Percentiles rank a stretch among this genome's conserved stretches.
phyloP scores from a whole-genome alignment of 1,140 invertebrate genomes.

The Caenorhabditis tropicalis region DNA sequence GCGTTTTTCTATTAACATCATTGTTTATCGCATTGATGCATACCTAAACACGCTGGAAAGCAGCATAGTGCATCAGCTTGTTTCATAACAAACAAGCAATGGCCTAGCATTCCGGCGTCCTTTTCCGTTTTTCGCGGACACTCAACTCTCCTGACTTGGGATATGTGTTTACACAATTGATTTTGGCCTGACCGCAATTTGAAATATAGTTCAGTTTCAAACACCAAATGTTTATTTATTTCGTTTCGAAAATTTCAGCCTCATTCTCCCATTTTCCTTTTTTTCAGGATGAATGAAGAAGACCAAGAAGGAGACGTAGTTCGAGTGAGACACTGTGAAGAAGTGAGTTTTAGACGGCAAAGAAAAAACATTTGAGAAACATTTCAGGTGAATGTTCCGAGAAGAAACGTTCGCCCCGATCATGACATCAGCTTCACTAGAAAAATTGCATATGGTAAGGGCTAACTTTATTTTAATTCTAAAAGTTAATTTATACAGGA shows the following conservation, averaged over 20 bases:
- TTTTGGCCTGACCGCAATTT: background rate
- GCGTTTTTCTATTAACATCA: background rate
- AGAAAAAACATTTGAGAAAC: background rate
- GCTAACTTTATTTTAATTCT: background rate
- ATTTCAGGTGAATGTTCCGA: background rate
- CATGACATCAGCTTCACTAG: slow-evolving; percentile 27
- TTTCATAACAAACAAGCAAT: background rate
- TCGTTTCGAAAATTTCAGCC: background rate
- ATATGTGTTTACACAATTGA: slow-evolving; percentile 45
- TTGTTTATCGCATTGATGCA: background rate
- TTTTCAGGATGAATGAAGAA: slow-evolving; percentile 20
- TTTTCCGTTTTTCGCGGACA: background rate
- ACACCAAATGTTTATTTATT: slow-evolving; percentile 1
- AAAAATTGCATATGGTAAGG: slow-evolving; percentile 39
- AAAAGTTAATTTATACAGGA: slow-evolving; percentile 16
- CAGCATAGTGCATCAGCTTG: background rate
- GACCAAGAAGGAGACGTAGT: background rate
- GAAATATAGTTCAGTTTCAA: slow-evolving; percentile 25
- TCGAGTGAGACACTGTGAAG: background rate
- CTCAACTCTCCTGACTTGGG: background rate
- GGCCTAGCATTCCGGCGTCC: background rate
- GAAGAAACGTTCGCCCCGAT: background rate
- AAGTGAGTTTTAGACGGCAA: background rate
- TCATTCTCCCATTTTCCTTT: background rate
- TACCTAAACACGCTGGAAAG: background rate